A percentile compares a stretch with the other conserved stretches of the same genome.
Conservation (phyloP, 92 coral and sea anemone genomes). For the Metridium senile region DNA sequence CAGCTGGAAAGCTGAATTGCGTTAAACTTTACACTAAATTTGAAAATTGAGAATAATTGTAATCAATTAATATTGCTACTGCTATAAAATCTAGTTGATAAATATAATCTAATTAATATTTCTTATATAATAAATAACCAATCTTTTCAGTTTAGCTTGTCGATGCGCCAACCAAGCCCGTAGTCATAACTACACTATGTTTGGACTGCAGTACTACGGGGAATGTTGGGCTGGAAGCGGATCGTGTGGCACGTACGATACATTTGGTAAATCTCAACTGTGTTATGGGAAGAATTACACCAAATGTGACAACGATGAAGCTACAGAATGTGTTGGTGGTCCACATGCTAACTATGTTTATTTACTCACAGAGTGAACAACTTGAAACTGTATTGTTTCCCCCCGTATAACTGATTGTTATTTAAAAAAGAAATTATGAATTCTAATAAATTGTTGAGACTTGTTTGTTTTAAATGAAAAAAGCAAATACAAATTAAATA, state of each 20-base stretch:
- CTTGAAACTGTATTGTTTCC: background rate
- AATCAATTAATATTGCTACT: too few relatives aligned
- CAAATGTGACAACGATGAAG: constrained; percentile 39
- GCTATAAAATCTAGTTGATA: too few relatives aligned
- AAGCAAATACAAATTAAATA: too few relatives aligned
- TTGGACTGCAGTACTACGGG: constrained; percentile 76
- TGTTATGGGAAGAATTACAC: constrained; percentile 34
- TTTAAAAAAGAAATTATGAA: too few relatives aligned
- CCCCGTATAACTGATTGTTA: too few relatives aligned
- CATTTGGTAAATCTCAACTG: constrained; percentile 29
- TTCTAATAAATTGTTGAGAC: too few relatives aligned
- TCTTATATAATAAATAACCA: background rate
- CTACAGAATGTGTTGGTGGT: constrained; percentile 48
- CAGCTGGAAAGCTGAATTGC: too few relatives aligned
- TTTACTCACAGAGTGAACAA: constrained; percentile 30
- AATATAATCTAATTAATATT: too few relatives aligned
- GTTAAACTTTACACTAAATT: too few relatives aligned
- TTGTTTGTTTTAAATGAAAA: too few relatives aligned
- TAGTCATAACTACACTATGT: constrained; percentile 36
- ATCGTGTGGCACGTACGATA: constrained; percentile 31
- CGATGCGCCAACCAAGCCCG: constrained; percentile 50
- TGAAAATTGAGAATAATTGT: too few relatives aligned
- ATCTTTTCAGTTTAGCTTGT: constrained; percentile 44
- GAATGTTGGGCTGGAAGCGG: constrained; percentile 78
- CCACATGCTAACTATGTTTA: constrained; percentile 63